Evolutionary conservation across 2,797 vertebrate genomes (phyloP), one percentile per base, ranked within the genome.

Genomic region (Phataginus tricuspis): DNA sequence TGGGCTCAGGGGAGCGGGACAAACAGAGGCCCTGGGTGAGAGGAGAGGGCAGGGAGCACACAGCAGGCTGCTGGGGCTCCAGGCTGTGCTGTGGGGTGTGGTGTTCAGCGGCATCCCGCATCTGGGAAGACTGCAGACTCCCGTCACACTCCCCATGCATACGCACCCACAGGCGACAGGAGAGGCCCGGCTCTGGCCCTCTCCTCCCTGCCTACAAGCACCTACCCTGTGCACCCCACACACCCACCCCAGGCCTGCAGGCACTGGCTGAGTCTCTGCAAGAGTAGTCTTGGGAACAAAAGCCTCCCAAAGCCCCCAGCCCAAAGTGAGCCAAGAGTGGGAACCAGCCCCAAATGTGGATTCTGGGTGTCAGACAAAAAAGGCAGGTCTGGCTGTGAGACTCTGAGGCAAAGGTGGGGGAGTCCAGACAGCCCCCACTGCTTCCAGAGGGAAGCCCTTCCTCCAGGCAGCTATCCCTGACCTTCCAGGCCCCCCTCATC

Each of bases 101-200:
- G 8, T 37, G 4, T 18, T 57, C 82, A 57, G n/a, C 16, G 2
- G 0, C 5, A 23, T 68, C 11, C 18, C 7, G 27, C 2, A 13
- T 45, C 68, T 13, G 0, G 16, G 49, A 29, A 53, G 37, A 51
- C 7, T 0, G 1, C 45, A 45, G 45, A 45, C 13, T 21, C 42
- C 63, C 2, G 7, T n/a, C 4, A 3, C 25, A 18, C 18, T 13
- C 27, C 18, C 34, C 1, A 0, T 18, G 39, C 13, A 84, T 55
- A 74, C 18, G 25, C 42, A 77, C 8, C 55, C 25, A 34, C 0
- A 2, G 53, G n/a, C 16, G 21, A 77, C 63, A 69, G 12, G 4
- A 1, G 21, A 78, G 25, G 23, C 4, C 66, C 6, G 1, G 18
- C 37, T 34, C 29, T 19, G 45, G 45, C 10, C 11, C 45, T 31